Base-by-base conservation (phyloP, 2,888 invertebrate genomes). In the Odontomyia ornata region DNA sequence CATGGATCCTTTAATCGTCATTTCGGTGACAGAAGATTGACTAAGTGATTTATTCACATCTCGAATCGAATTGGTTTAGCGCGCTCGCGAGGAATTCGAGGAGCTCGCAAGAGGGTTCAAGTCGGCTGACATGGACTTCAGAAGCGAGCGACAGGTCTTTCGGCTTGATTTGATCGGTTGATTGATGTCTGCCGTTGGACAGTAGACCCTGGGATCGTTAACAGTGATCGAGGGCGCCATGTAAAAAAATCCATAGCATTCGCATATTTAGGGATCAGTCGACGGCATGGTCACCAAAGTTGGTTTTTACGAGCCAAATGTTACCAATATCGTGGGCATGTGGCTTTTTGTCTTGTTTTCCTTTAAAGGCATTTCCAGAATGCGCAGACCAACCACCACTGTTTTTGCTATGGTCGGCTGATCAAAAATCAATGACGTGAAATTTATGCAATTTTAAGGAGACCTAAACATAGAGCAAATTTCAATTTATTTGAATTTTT, bases 21-120 rank as follows among this genome's bases (percentile, higher is more conserved):
- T 52, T 72, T 9, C 18, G 56, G 30, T 43, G 56, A 72, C 36
- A 23, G 57, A 60, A 60, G 15, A 43, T 2, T 73, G 79, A 81
- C 81, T 81, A 81, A 82, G 85, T 85, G 85, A 85, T 86, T 86
- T 86, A 86, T 86, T 84, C 84, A 84, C 85, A 84, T 84, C 84
- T 85, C 83, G 84, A 84, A 86, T 86, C 85, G 85, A 86, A 86
- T 86, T 85, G 86, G 85, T 86, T 84, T 65, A 83, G 84, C 83
- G 82, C 82, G 82, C 81, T 82, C 83, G 81, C 79, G 80, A 81
- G 81, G 81, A 82, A 82, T 81, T 81, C 79, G 79, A 80, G 78
- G 23, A 15, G 57, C 23, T 64, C 64, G 25, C n/a, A 30, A 47
- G 28, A 25, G 23, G 47, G 7, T 27, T 9, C 27, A 43, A 18